These are phyloP conservation scores for Mythimna lalbum DNA, from an alignment of 2,888 invertebrate genomes.

Conservation along the genomic window DNA sequence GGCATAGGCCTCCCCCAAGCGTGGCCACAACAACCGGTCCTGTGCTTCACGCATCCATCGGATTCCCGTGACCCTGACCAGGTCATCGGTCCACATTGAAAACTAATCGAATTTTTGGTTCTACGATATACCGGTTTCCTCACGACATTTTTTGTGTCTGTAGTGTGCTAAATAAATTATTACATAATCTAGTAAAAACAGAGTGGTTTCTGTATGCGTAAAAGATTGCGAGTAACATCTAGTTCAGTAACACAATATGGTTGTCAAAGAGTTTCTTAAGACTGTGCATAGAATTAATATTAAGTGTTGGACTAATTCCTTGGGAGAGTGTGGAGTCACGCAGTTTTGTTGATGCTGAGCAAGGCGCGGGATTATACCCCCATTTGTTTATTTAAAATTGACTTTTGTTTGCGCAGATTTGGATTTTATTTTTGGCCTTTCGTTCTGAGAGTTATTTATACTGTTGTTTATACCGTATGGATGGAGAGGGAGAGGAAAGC, in stretches of 20 bases:
- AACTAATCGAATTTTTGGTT: no score
- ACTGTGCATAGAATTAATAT: conserved; percentile 72
- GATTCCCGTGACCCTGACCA: no score
- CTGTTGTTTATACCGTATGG: no score
- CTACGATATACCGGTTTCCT: no score
- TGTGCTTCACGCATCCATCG: no score
- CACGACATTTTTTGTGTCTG: no score
- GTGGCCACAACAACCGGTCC: no score
- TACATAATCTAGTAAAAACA: no score
- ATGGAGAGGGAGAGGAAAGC: no score
- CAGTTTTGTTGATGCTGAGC: conserved; percentile 51
- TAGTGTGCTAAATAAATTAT: no score
- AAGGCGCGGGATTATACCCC: conserved; percentile 39
- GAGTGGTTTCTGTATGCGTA: not conserved
- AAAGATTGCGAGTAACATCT: not conserved
- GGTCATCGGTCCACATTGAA: no score
- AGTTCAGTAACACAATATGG: conserved; percentile 49
- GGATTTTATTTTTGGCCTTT: not conserved
- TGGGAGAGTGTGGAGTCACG: conserved; percentile 75
- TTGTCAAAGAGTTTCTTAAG: conserved; percentile 45
- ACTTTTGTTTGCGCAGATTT: conserved; percentile 28
- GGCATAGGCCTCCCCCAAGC: no score
- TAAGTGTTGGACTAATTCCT: conserved; percentile 73
- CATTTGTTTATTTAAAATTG: conserved; percentile 46
- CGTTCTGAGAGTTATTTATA: not conserved